Evolutionary conservation across 2,113 vertebrate species (phyloP).

Genomic region (Pontoporia blainvillei): DNA sequence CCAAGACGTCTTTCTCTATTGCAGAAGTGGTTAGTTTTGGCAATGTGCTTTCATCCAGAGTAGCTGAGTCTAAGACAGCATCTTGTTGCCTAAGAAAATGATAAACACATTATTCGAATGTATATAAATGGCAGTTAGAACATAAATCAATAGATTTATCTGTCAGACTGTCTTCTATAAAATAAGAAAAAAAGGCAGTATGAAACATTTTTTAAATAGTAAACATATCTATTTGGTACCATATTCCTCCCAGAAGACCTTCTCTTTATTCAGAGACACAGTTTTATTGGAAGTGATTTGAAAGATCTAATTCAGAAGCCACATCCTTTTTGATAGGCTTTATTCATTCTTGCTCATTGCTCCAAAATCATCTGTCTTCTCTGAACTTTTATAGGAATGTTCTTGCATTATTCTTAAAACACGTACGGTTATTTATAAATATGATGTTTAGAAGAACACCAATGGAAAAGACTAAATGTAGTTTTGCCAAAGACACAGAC

Average conservation of each 20-base stretch:
- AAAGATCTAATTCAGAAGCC: background rate
- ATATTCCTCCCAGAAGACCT: background rate
- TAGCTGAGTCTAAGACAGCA: conserved; percentile 14
- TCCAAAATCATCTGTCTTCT: background rate
- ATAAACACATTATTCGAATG: conserved; percentile 1
- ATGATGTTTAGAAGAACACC: background rate
- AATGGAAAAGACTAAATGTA: background rate
- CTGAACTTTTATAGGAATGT: background rate
- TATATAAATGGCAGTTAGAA: background rate
- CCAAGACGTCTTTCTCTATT: conserved; percentile 81
- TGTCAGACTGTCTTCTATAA: background rate
- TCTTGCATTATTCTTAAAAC: background rate
- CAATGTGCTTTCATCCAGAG: conserved; percentile 56
- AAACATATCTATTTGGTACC: background rate
- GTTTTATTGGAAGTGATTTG: background rate
- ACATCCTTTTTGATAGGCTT: background rate
- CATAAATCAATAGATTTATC: background rate
- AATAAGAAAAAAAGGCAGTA: background rate
- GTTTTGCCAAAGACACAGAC: background rate
- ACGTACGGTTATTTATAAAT: background rate
- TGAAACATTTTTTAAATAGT: background rate
- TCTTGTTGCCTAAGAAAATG: conserved; percentile 78
- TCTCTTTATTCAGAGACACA: background rate
- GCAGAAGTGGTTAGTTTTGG: conserved; percentile 40
- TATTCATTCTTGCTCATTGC: background rate